Base-by-base conservation (phyloP, 2,888 invertebrate species). In the Brenthis hecate region DNA sequence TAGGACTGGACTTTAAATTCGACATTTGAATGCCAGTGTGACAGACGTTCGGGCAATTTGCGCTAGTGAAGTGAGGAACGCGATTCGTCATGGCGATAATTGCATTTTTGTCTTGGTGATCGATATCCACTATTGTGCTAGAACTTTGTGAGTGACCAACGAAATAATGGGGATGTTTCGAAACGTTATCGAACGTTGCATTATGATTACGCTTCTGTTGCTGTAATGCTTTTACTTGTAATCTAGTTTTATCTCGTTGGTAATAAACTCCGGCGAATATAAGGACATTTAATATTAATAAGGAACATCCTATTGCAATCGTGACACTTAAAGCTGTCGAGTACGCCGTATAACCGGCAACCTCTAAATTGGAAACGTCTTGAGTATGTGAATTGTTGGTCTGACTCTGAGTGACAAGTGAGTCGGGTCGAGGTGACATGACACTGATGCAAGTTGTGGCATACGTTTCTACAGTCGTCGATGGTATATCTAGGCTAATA, bases 231-330 rank as follows among this genome's bases (percentile, higher is more conserved):
- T 97, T 97, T 57, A 96, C 96, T 85, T 97, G 97, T 79, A 96
- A 93, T 74, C 96, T 90, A 36, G 96, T 96, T 85, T 96, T 96
- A 78, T 96, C 96, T 67, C 95, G 87, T 85, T 97, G 97, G 80
- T 97, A 97, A 84, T 97, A 97, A 13, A 97, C 96, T 0, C 96
- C 96, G 56, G 97, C 97, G 80, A 97, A 97, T 74, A 97, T 96
- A 19, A 97, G 88, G 48, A 97, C 96, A 85, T 97, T 97, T 5
- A 97, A 89, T 68, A 97, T 96, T 51, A 97, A 92, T 58, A 97
- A 87, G 0, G 96, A 96, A 81, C 97, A 96, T 8, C 97, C 97
- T 47, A 97, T 96, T 16, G 96, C 96, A 62, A 97, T 96, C 0
- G 96, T 96, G 0, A 96, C 96, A 78, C 96, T 95, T 16, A 96